Conservation (phyloP, 2,113 vertebrate species). For the Salvelinus sp. region DNA sequence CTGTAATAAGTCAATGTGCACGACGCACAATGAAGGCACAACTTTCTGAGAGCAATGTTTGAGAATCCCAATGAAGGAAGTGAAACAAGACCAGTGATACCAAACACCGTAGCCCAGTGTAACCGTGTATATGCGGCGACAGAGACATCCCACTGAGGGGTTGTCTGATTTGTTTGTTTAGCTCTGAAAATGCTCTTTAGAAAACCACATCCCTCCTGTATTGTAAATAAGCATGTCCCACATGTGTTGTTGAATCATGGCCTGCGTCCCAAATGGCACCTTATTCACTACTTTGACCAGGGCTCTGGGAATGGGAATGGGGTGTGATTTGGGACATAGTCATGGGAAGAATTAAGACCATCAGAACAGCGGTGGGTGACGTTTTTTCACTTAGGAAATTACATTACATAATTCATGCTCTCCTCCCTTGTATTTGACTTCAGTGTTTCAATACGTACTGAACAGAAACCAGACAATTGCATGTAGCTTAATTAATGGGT, state of each 20-base stretch:
- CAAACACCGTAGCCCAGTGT: slow-evolving; percentile 42
- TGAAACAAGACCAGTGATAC: slow-evolving; percentile 55
- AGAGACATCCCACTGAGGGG: slow-evolving; percentile 28
- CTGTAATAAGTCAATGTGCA: neutral
- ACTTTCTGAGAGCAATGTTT: slow-evolving; percentile 38
- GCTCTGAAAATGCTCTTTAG: slow-evolving; percentile 36
- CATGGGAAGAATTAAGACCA: slow-evolving; percentile 24
- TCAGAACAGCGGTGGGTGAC: slow-evolving; percentile 7
- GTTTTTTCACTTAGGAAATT: slow-evolving; percentile 26
- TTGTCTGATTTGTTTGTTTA: slow-evolving; percentile 72
- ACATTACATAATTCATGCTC: neutral
- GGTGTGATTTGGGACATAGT: no score
- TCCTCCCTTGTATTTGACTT: neutral
- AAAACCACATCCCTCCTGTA: slow-evolving; percentile 39
- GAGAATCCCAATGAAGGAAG: slow-evolving; percentile 14
- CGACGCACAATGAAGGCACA: slow-evolving; percentile 17
- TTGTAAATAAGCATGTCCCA: slow-evolving; percentile 57
- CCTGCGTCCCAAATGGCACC: neutral
- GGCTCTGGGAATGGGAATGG: neutral
- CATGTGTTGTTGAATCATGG: slow-evolving; percentile 24
- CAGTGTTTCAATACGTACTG: slow-evolving; percentile 11
- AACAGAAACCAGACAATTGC: slow-evolving; percentile 28
- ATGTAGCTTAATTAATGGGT: slow-evolving; percentile 17
- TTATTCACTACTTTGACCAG: no score
- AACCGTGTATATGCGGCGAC: slow-evolving; percentile 56